These are phyloP conservation scores for Ichneumon xanthorius DNA, from an alignment of 2,888 invertebrate genomes.

Conservation along the genomic window DNA sequence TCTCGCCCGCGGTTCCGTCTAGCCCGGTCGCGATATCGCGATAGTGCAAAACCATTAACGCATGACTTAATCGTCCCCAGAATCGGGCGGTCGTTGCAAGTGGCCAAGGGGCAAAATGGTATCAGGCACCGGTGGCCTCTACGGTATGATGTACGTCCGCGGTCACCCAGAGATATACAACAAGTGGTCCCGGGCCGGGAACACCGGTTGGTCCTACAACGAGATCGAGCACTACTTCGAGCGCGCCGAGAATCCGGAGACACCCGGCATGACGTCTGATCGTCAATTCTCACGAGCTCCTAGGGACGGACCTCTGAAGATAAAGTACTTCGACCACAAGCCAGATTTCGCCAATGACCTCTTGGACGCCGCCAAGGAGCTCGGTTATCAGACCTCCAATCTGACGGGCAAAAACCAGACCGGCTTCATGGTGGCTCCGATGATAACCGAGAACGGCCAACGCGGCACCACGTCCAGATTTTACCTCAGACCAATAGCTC, in stretches of 20 bases:
- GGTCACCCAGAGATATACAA: slow-evolving; percentile 87
- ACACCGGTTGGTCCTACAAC: slow-evolving; percentile 87
- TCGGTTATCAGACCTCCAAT: slow-evolving; percentile 81
- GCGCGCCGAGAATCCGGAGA: slow-evolving; percentile 85
- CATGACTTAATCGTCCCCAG: slow-evolving; percentile 61
- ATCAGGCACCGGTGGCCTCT: slow-evolving; percentile 88
- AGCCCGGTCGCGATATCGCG: neutral
- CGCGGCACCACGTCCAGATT: slow-evolving; percentile 86
- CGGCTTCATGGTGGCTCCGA: slow-evolving; percentile 84
- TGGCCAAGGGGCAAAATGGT: slow-evolving; percentile 87
- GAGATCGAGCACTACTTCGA: slow-evolving; percentile 85
- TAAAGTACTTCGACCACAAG: slow-evolving; percentile 80
- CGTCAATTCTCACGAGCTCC: slow-evolving; percentile 63
- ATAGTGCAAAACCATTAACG: neutral
- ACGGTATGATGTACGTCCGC: slow-evolving; percentile 88
- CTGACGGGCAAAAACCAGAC: slow-evolving; percentile 80
- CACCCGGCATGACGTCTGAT: slow-evolving; percentile 74
- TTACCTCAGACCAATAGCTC: slow-evolving; percentile 84
- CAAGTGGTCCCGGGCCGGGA: slow-evolving; percentile 86
- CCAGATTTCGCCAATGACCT: slow-evolving; percentile 78
- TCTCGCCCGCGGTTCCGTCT: no score
- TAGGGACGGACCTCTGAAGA: slow-evolving; percentile 77
- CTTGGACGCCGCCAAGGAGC: slow-evolving; percentile 79
- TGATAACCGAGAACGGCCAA: slow-evolving; percentile 84
- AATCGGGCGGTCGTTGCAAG: slow-evolving; percentile 81